Base-by-base conservation (phyloP, 2,888 invertebrate genomes). In the Lepidonotus clava region DNA sequence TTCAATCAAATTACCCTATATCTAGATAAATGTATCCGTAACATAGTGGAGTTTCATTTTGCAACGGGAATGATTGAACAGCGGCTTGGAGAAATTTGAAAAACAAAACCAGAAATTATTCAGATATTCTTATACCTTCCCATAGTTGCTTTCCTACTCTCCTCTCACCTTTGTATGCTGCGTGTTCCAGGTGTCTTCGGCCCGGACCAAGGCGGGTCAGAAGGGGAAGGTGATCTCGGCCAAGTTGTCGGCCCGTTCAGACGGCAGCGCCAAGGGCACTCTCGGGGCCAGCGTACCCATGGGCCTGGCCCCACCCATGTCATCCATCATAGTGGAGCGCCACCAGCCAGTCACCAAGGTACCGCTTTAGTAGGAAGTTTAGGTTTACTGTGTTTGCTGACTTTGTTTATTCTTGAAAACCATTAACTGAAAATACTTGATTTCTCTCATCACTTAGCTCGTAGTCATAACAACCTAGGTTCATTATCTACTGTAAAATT, bases 321-420 rank as follows among this genome's bases (percentile, higher is more conserved):
- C 92, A 38, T 93, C 93, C 66, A 92, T 93, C 5, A 89, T 93
- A 2, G 93, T 93, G 28, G 93, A 93, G 86, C 88, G 93, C 85
- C 93, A 93, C 87, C 92, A 92, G 40, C 92, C 93, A 18, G 90
- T 93, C 11, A 91, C 87, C 41, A 93, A 93, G 91, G 93, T 93
- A 89, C 34, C 46, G 80, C 14, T 18, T n/a, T n/a, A 6, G n/a
- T 38, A 24, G 21, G 24, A 6, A 14, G 18, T n/a, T 80, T 21
- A 80, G n/a, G n/a, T 38, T 5, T 46, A 46, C 8, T 8, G 8
- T 46, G 8, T 11, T 46, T 11, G 46, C 8, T 46, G 46, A 18
- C 46, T 11, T 18, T 18, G 18, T 46, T 46, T 46, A 18, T 46
- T 46, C 46, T 18, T 46, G 18, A 18, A 18, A 46, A 46, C 8